Base-by-base conservation (phyloP, 2,113 vertebrate genomes). In the Gymnorhina tibicen region DNA sequence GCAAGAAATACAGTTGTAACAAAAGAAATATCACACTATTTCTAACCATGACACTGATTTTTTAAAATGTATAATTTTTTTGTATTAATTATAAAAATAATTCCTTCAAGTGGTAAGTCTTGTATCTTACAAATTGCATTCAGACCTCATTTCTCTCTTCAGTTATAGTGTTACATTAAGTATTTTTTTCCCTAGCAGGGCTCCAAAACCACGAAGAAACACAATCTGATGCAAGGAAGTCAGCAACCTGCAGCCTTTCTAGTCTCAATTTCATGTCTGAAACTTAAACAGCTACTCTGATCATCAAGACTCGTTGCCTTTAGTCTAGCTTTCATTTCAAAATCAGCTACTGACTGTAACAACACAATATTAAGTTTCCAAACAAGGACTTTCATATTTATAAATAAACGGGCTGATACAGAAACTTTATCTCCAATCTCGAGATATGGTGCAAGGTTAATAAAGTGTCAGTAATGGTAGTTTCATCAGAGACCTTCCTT, bases 1-100 rank as follows among this genome's bases (percentile, higher is more conserved):
- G 32, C 0, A 0, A 81, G 7, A 14, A 50, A 33, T 42, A 67
- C 8, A 58, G 9, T 15, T 74, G 24, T 13, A 74, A 59, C 9
- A 16, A 78, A 73, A 37, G 6, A 73, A 64, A 19, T 1, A 7
- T 17, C 17, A 33, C 1, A 3, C 30, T 59, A 55, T n/a, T 67
- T 85, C 39, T 52, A 55, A 32, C 12, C 26, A 77, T 1, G 0
- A 87, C 66, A 49, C 2, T 10, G 3, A 1, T 46, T 13, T 19
- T 49, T 93, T 26, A 32, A 17, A 87, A 32, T 1, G 3, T 2
- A 1, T 33, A 2, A 1, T 11, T 44, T 73, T 70, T 67, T 35
- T 4, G 1, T 2, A 58, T 4, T 0, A 66, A 44, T n/a, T 50
- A 66, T 37, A 49, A 58, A 91, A 50, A 6, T 3, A 70, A 55